Evolutionary conservation across 2,797 vertebrate species (phyloP).

Genomic region (Sebastes variabilis): DNA sequence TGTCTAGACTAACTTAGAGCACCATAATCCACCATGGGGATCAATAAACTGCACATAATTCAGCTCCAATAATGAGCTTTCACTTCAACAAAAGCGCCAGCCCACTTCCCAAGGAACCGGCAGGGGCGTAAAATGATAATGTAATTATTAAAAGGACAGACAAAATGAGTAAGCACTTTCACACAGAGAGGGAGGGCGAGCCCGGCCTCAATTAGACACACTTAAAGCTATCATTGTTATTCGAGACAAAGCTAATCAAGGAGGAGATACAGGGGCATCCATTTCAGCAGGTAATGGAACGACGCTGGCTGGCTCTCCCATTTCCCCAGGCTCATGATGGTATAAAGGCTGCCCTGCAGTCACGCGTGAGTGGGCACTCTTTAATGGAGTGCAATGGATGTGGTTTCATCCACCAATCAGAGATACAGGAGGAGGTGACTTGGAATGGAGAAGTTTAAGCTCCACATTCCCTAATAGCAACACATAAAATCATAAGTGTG

Average conservation of each 20-base stretch:
- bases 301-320: conserved; percentile 64
- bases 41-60: conserved; percentile 99
- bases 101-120: conserved; percentile 94
- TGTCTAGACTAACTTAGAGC: conserved; percentile 99
- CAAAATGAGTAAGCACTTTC: conserved; percentile 97
- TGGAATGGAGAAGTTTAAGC: conserved; percentile 45
- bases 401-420: conserved; percentile 57
- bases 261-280: conserved; percentile 81
- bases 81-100: conserved; percentile 98
- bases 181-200: conserved; percentile 81
- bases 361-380: conserved; percentile 65
- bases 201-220: conserved; percentile 94
- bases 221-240: conserved; percentile 89
- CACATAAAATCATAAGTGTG: conserved; percentile 46
- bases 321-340: conserved; percentile 70
- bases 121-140: conserved; percentile 97
- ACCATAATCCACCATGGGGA: conserved; percentile 99
- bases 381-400: conserved; percentile 73
- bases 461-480: conserved; percentile 38
- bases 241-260: conserved; percentile 84
- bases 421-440: conserved; percentile 40
- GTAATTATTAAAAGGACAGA: conserved; percentile 99
- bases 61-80: conserved; percentile 99
- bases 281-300: conserved; percentile 81
- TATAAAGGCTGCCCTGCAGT: conserved; percentile 72